phyloP scores from a whole-genome alignment of 92 coral and sea anemone genomes.

The Epizoanthus rinbou region DNA sequence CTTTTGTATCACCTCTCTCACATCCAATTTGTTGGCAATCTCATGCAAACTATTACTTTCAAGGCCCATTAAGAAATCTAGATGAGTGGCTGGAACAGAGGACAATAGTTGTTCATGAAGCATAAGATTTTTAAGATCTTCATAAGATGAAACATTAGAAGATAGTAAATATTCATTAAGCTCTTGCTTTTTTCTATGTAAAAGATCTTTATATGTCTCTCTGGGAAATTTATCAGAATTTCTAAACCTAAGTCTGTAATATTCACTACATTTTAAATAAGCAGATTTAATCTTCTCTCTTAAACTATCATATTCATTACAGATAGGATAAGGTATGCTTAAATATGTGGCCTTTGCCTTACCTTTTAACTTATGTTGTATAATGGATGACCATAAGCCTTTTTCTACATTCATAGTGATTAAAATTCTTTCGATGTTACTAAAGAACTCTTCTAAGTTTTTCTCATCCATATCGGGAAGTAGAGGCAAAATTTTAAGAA shows the following conservation, averaged over 20 bases:
- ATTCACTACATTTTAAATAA: conserved; percentile 20
- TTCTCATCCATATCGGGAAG: conserved; percentile 24
- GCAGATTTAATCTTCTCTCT: conserved; percentile 20
- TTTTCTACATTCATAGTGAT: conserved; percentile 21
- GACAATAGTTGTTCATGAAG: conserved; percentile 23
- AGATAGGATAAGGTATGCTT: conserved; percentile 23
- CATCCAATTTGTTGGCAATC: conserved; percentile 23
- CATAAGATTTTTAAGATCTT: conserved; percentile 20
- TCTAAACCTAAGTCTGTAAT: conserved; percentile 18
- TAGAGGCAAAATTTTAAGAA: conserved; percentile 18
- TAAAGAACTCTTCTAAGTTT: conserved; percentile 21
- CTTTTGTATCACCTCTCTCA: conserved; percentile 23
- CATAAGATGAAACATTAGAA: conserved; percentile 21
- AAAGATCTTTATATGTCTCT: conserved; percentile 21
- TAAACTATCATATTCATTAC: conserved; percentile 20
- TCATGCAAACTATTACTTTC: conserved; percentile 22
- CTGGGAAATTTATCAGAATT: conserved; percentile 22
- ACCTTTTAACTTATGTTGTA: conserved; percentile 21
- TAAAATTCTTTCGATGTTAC: conserved; percentile 21
- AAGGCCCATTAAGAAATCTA: conserved; percentile 23
- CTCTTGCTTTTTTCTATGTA: conserved; percentile 22
- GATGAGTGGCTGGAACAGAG: conserved; percentile 25
- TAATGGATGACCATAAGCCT: conserved; percentile 20
- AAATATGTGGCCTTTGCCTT: conserved; percentile 23
- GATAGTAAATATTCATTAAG: conserved; percentile 20